Conservation (phyloP, 2,797 vertebrate genomes). For the Melanotaenia pygmaea region DNA sequence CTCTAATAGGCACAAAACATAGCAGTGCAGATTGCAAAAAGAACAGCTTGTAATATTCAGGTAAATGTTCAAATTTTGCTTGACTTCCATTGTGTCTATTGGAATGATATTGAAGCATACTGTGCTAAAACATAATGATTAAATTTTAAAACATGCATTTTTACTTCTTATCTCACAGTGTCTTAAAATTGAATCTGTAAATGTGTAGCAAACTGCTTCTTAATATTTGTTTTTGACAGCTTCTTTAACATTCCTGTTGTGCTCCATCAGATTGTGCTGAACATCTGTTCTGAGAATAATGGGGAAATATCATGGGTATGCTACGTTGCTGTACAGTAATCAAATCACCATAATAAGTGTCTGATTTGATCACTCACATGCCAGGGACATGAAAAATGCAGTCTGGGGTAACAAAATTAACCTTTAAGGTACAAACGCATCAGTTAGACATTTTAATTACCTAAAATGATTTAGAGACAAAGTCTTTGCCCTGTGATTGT, state of each 20-base stretch:
- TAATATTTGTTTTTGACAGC: constrained; percentile 27
- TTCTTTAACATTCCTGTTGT: constrained; percentile 14
- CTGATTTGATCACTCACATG: constrained; percentile 58
- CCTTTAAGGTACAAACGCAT: constrained; percentile 45
- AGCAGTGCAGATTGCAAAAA: background rate
- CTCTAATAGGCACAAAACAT: background rate
- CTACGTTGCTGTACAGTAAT: constrained; percentile 61
- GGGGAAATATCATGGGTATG: constrained; percentile 45
- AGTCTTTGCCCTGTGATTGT: background rate
- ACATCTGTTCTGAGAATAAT: constrained; percentile 63
- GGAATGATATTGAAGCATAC: background rate
- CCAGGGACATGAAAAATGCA: constrained; percentile 40
- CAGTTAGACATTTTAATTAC: constrained; percentile 42
- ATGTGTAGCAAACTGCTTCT: background rate
- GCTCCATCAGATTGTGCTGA: constrained; percentile 32
- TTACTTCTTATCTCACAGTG: background rate
- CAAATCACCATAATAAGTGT: constrained; percentile 58
- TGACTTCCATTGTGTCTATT: background rate
- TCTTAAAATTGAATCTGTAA: background rate
- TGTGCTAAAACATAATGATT: background rate
- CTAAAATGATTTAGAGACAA: constrained; percentile 14
- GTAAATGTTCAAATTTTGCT: background rate
- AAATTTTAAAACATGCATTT: background rate
- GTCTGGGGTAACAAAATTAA: constrained; percentile 36
- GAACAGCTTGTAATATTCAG: background rate